These are phyloP conservation scores for Sinotaia quadrata DNA, from an alignment of 2,888 invertebrate genomes.

Conservation along the genomic window DNA sequence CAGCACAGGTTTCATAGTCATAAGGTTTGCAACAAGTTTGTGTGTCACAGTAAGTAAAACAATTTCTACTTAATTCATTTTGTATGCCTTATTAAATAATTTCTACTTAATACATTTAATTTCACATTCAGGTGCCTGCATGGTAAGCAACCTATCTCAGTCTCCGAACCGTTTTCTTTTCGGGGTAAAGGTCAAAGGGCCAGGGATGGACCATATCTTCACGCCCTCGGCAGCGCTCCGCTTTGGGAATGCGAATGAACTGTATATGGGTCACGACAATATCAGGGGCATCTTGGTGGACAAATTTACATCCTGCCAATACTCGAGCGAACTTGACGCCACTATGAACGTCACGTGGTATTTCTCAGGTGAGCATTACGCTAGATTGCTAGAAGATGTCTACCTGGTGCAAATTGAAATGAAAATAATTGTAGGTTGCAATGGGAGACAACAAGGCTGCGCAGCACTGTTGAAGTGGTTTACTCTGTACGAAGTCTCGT, in stretches of 20 bases:
- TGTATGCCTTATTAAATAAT: neutral
- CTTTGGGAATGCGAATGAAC: constrained; percentile 34
- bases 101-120: too few species aligned
- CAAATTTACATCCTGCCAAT: constrained; percentile 54
- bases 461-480: too few species aligned
- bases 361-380: constrained; percentile 43
- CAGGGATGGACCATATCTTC: constrained; percentile 39
- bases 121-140: constrained; percentile 27
- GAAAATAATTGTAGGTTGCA: too few species aligned
- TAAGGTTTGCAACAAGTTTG: neutral
- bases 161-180: constrained; percentile 44
- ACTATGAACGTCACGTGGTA: constrained; percentile 58
- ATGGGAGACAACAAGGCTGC: too few species aligned
- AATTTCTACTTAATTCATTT: neutral
- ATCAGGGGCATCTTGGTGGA: constrained; percentile 49
- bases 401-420: too few species aligned
- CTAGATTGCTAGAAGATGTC: constrained; percentile 21
- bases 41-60: neutral
- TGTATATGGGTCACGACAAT: constrained; percentile 42
- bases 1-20: too few species aligned
- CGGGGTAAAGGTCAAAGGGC: constrained; percentile 39
- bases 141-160: constrained; percentile 37
- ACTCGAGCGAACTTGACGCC: constrained; percentile 49
- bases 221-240: constrained; percentile 47
- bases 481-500: too few species aligned